Evolutionary conservation across 1,140 invertebrate genomes (phyloP), one percentile per base, ranked within the genome.

Genomic region (Sipha flava): DNA sequence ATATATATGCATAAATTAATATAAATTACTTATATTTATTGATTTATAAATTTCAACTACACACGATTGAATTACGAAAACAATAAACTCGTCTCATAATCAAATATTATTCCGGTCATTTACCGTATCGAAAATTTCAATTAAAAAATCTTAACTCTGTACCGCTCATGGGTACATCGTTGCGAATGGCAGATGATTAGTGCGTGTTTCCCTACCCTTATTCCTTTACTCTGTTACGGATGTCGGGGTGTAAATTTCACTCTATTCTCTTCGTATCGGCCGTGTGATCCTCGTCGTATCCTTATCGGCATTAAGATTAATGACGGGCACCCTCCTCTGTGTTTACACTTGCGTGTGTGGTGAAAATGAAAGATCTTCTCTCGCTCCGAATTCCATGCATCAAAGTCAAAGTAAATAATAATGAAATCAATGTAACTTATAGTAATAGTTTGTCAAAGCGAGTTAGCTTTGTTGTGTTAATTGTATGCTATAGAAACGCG

Each of bases 401-500:
- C 66, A 70, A 70, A 70, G 66, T 70, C 66, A 70, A 70, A 70
- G 66, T n/a, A 43, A 70, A 47, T 47, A 68, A 45, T 68, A 47
- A 47, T 26, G 66, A 70, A 70, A 70, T 47, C 64, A 45, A 68
- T 68, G 64, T 26, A 40, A 37, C 29, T 37, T n/a, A 49, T 49
- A 49, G 3, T 12, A 40, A 40, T 40, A 14, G 62, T 66, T 66
- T 40, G 34, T 40, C n/a, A 66, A 40, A 66, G 21, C 62, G 5
- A 14, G 34, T 21, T 31, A 3, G 31, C 62, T 66, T 66, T 66
- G 34, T 66, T 43, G 26, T 66, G 34, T 59, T 66, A 66, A 43
- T 43, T 16, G 12, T 66, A 66, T 66, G 23, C 26, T 2, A n/a
- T 21, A 0, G 12, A 40, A 16, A 66, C 37, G 40, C 3, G 23